Evolutionary conservation across 2,797 vertebrate genomes (phyloP).

Genomic region (Acanthornis magna): DNA sequence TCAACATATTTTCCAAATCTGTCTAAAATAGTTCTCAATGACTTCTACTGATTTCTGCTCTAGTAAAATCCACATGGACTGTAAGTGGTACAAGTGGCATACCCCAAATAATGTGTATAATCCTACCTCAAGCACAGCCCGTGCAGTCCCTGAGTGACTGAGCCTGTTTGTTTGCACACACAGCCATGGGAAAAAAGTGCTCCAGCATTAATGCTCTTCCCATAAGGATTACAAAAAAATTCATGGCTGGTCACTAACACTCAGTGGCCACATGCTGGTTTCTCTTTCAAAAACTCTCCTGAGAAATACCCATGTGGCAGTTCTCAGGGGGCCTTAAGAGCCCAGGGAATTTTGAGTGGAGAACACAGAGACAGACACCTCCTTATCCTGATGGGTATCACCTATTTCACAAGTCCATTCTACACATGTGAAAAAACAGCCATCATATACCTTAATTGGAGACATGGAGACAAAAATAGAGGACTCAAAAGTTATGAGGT

Average conservation of each 20-base stretch:
- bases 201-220: neutral
- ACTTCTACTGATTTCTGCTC: neutral
- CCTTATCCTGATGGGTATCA: neutral
- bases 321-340: neutral
- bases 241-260: neutral
- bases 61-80: neutral
- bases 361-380: neutral
- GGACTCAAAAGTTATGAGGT: neutral
- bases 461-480: neutral
- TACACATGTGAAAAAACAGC: neutral
- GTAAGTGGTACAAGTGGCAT: accelerated
- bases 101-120: neutral
- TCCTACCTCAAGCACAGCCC: neutral
- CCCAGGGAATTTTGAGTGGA: neutral
- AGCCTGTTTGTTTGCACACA: neutral
- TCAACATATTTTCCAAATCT: neutral
- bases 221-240: neutral
- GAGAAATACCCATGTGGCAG: neutral
- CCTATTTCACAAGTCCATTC: neutral
- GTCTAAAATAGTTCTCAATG: neutral
- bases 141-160: neutral
- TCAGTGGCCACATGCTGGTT: neutral
- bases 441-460: accelerated
- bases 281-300: neutral
- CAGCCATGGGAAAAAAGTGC: neutral